Conservation (phyloP, 2,113 vertebrate species). For the Vidua chalybeata region DNA sequence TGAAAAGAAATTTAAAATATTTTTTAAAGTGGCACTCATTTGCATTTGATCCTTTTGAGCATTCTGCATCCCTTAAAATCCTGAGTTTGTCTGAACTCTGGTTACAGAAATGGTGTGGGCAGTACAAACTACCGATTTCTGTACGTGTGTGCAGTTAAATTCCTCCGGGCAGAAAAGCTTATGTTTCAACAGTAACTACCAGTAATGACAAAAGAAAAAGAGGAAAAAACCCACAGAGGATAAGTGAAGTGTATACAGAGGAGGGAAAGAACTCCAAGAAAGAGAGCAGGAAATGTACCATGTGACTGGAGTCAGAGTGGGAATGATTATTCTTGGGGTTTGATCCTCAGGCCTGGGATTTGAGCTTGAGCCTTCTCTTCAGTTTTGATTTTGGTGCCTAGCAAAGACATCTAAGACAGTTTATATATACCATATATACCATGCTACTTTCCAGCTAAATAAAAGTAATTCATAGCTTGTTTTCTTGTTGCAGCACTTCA, state of each 20-base stretch:
- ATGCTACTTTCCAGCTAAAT: neutral
- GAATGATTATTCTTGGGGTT: neutral
- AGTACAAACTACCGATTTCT: neutral
- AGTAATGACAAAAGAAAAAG: neutral
- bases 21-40: neutral
- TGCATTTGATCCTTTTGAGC: neutral
- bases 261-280: neutral
- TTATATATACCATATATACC: neutral
- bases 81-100: neutral
- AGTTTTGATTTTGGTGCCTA: neutral
- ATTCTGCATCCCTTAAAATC: neutral
- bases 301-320: neutral
- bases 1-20: neutral
- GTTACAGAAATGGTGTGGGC: neutral
- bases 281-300: neutral
- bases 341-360: neutral
- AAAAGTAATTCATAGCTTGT: neutral
- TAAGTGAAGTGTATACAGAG: neutral
- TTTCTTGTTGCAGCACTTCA: neutral
- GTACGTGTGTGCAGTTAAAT: neutral
- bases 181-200: neutral
- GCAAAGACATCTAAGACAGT: neutral
- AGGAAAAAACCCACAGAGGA: neutral
- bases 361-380: neutral
- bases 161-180: neutral